These are phyloP conservation scores for Gulo gulo DNA, from an alignment of 2,113 vertebrate genomes.

Conservation along the genomic window DNA sequence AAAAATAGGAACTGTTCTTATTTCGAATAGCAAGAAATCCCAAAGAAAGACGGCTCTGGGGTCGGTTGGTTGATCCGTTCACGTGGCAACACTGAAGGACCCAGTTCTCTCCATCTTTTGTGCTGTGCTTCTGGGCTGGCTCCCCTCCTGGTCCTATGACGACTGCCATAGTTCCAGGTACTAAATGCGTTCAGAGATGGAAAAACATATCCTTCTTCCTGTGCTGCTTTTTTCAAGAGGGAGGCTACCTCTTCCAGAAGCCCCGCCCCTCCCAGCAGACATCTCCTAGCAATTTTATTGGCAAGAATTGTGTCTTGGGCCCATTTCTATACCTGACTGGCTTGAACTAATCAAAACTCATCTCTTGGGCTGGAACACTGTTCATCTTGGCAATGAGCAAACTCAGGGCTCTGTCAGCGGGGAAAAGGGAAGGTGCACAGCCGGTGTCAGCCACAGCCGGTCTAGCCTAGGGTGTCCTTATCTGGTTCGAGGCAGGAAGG, in stretches of 20 bases:
- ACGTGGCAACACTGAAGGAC: background rate
- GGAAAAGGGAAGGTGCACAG: background rate
- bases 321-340: background rate
- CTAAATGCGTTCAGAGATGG: background rate
- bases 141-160: background rate
- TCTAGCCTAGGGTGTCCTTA: background rate
- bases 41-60: background rate
- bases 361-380: background rate
- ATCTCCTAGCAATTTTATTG: background rate
- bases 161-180: background rate
- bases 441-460: background rate
- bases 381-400: background rate
- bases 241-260: background rate
- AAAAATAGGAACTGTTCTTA: background rate
- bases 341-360: background rate
- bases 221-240: background rate
- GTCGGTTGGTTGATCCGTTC: background rate
- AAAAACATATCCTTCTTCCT: background rate
- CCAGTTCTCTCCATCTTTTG: background rate
- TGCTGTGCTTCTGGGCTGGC: background rate
- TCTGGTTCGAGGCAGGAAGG: background rate
- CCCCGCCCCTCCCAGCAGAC: background rate
- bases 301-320: background rate
- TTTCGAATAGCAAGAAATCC: background rate
- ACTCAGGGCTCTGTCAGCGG: background rate